Evolutionary conservation across 2,113 vertebrate species (phyloP).

Genomic region (Oreamnos americanus): DNA sequence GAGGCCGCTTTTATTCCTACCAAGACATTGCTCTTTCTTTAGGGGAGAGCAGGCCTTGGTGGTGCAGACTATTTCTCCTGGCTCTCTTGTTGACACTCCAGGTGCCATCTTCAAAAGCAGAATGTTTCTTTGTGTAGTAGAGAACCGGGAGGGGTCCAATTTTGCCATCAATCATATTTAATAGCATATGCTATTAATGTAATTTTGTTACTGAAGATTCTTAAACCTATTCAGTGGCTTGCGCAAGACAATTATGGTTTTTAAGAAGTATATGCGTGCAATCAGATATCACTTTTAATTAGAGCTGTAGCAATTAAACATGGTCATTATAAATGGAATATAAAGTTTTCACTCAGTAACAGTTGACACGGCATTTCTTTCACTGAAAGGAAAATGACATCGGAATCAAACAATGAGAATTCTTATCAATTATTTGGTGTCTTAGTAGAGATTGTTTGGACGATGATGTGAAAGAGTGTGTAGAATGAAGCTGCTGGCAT

Average conservation of each 20-base stretch:
- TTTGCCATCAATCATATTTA: constrained; percentile 88
- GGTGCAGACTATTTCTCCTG: constrained; percentile 64
- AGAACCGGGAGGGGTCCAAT: constrained; percentile 82
- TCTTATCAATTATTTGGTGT: constrained; percentile 66
- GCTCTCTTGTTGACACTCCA: constrained; percentile 73
- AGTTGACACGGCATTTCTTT: constrained; percentile 74
- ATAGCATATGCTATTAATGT: constrained; percentile 86
- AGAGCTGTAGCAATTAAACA: constrained; percentile 80
- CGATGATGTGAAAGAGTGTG: neutral
- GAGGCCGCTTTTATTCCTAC: neutral
- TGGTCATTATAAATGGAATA: constrained; percentile 80
- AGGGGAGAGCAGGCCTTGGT: constrained; percentile 44
- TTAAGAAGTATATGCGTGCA: constrained; percentile 75
- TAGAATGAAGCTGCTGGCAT: neutral
- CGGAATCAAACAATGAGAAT: constrained; percentile 61
- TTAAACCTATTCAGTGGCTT: constrained; percentile 82
- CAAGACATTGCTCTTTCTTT: constrained; percentile 36
- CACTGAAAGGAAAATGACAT: constrained; percentile 72
- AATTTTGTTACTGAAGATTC: constrained; percentile 87
- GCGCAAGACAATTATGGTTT: constrained; percentile 84
- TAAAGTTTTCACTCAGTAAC: constrained; percentile 76
- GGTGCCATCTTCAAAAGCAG: constrained; percentile 77
- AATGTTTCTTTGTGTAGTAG: constrained; percentile 77
- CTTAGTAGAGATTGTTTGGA: constrained; percentile 47
- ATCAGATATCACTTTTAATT: constrained; percentile 80